Base-by-base conservation (phyloP, 2,113 vertebrate genomes). In the Octodon degus region DNA sequence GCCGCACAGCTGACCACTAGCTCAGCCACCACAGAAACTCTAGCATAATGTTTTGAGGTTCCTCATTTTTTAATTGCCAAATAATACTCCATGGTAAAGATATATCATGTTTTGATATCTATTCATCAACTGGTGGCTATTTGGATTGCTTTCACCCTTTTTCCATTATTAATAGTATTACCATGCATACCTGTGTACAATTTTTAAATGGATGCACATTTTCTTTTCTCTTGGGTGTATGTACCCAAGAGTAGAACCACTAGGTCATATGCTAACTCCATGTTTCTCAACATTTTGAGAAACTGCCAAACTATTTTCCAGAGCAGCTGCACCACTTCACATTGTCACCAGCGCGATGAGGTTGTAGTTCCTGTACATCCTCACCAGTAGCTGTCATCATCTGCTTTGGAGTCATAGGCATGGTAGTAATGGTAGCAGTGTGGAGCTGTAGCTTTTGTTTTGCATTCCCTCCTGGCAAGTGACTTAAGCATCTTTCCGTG, bases 61-160 rank as follows among this genome's bases (percentile, higher is more conserved):
- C 40, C 88, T 83, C 53, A 86, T 77, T 86, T 96, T 86, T 84
- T 84, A 80, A 77, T 86, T 93, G 22, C 25, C 32, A 12, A 86
- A 72, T 91, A 77, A n/a, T 88, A 53, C 70, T 85, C 47, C 13
- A 85, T 65, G 80, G 16, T 93, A 93, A 95, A 40, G 58, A 16
- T 74, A 47, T 68, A 60, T 30, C 55, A 80, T 34, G 2, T 93
- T 65, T 94, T 88, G 63, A 67, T 68, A 53, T 40, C 58, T 32
- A 34, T 82, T 96, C 13, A 79, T 91, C 67, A 89, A 5, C 25
- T 81, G 40, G 50, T 74, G 7, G 34, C 76, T 91, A 77, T 93
- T 93, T 94, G 30, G 24, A 16, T 84, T 79, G 43, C 62, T 86
- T 96, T 50, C 14, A 67, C 43, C 84, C 81, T 84, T 40, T 83